These are phyloP conservation scores for Lissonota sp. DNA, from an alignment of 2,888 invertebrate genomes.

Conservation along the genomic window DNA sequence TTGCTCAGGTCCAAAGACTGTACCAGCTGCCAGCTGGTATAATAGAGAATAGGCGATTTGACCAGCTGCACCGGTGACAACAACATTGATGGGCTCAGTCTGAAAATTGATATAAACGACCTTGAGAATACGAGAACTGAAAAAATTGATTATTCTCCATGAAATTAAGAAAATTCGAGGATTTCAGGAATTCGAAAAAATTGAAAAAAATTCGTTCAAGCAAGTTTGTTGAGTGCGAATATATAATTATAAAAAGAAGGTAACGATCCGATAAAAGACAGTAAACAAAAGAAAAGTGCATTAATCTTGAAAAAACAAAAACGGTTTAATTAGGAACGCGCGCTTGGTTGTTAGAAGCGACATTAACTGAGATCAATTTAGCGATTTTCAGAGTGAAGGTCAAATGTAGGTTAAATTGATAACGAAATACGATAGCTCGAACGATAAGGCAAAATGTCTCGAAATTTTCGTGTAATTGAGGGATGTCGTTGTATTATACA, in stretches of 20 bases:
- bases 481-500: neutral
- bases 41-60: slow-evolving; percentile 99
- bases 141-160: neutral
- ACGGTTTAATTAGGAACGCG: slow-evolving; percentile 12
- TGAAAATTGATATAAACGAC: slow-evolving; percentile 80
- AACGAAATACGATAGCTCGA: slow-evolving; percentile 18
- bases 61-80: slow-evolving; percentile 99
- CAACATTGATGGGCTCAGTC: slow-evolving; percentile 95
- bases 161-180: neutral
- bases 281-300: neutral
- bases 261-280: slow-evolving; percentile 1
- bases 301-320: slow-evolving; percentile 6
- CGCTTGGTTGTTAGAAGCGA: neutral
- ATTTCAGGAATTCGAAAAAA: neutral
- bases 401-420: slow-evolving; percentile 62
- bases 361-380: slow-evolving; percentile 48
- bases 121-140: slow-evolving; percentile 76
- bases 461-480: slow-evolving; percentile 1
- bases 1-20: slow-evolving; percentile 96
- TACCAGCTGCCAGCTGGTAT: slow-evolving; percentile 97
- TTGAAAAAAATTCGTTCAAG: neutral
- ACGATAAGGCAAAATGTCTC: neutral
- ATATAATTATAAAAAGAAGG: neutral
- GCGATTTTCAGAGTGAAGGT: slow-evolving; percentile 54
- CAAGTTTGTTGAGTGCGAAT: neutral